Percentiles rank a stretch among this genome's conserved stretches.
These are phyloP conservation scores for Sebastes taczanowskii DNA, from an alignment of 2,797 vertebrate species.

Conservation along the genomic window DNA sequence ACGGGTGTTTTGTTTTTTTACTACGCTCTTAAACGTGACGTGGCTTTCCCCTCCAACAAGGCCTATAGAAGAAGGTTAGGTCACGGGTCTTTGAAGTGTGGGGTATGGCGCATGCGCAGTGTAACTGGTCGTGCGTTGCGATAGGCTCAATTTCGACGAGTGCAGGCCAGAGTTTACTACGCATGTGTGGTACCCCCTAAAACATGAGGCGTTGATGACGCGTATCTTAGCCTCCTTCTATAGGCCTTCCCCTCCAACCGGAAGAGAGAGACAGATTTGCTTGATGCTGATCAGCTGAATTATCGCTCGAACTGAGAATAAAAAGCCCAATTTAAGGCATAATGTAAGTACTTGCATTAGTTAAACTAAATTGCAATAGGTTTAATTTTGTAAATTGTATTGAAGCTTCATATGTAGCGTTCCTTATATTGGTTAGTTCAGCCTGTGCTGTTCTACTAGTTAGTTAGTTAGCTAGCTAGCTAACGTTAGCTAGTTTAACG, in stretches of 20 bases:
- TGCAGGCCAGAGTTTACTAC: too few species aligned
- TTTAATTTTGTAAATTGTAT: accelerated
- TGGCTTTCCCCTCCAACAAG: slow-evolving; percentile 42
- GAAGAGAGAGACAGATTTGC: slow-evolving; percentile 29
- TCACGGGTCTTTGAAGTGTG: accelerated
- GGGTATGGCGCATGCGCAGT: too few species aligned
- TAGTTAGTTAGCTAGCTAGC: slow-evolving; percentile 3
- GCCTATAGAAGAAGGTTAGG: too few species aligned
- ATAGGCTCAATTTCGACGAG: too few species aligned
- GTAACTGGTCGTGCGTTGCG: too few species aligned
- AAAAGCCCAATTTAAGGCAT: background rate
- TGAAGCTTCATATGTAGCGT: accelerated
- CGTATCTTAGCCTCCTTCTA: accelerated
- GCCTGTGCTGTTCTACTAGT: background rate
- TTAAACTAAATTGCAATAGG: accelerated
- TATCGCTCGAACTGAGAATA: background rate
- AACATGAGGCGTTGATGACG: too few species aligned
- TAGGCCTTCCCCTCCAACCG: background rate
- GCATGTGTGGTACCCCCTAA: too few species aligned
- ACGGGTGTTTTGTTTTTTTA: background rate
- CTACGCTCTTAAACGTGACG: slow-evolving; percentile 56
- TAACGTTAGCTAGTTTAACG: background rate
- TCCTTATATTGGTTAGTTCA: accelerated
- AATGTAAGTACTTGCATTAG: slow-evolving; percentile 44
- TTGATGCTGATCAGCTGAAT: background rate